Evolutionary conservation across 2,888 invertebrate genomes (phyloP).

Genomic region (Labia minor): DNA sequence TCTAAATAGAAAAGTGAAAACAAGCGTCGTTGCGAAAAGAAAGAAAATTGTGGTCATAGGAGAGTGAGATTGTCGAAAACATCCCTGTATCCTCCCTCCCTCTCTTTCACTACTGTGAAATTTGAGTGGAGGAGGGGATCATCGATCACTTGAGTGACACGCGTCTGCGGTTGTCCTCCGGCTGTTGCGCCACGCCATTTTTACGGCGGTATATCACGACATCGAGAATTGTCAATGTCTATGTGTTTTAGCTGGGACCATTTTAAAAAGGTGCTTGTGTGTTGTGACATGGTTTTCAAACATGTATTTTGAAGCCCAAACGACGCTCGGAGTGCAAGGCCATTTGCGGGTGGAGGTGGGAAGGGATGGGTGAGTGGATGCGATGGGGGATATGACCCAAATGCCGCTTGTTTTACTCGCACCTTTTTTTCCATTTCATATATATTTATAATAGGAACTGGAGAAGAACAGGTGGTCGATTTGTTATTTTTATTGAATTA

Average conservation of each 20-base stretch:
- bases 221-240: too few species aligned
- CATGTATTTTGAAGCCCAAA: slow-evolving; percentile 5
- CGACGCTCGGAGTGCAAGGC: background rate
- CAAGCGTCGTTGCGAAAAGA: slow-evolving; percentile 4
- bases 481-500: too few species aligned
- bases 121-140: background rate
- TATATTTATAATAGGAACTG: background rate
- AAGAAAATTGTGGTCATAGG: background rate
- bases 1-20: slow-evolving; percentile 1
- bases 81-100: too few species aligned
- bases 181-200: background rate
- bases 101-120: too few species aligned
- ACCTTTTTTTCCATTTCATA: background rate
- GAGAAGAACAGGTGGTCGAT: background rate
- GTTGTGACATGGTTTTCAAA: slow-evolving; percentile 13
- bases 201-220: background rate
- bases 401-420: background rate
- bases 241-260: background rate
- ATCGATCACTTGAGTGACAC: slow-evolving; percentile 7
- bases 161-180: background rate
- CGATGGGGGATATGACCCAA: background rate
- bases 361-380: background rate
- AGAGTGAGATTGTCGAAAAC: slow-evolving; percentile 1
- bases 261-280: slow-evolving; percentile 13
- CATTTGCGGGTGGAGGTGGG: too few species aligned